phyloP scores from a whole-genome alignment of 2,888 invertebrate genomes.

The Dynastes tityus region DNA sequence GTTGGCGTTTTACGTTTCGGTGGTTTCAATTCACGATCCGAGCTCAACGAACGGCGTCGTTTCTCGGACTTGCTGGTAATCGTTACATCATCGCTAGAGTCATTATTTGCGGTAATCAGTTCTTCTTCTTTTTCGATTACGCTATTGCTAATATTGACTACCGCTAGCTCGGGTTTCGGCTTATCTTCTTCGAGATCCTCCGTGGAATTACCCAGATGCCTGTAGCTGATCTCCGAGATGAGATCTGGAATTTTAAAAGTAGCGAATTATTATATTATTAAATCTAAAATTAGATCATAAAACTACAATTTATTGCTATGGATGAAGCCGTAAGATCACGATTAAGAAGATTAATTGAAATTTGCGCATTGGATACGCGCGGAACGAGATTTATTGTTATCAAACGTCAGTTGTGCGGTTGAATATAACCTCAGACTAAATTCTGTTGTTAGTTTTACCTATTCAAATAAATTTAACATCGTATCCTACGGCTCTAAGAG shows the following conservation, averaged over 20 bases:
- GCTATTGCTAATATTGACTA: slow-evolving; percentile 68
- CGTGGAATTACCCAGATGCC: background rate
- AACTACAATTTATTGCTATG: too few species aligned
- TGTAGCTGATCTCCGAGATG: slow-evolving; percentile 24
- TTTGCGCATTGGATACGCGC: too few species aligned
- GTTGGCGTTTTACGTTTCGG: slow-evolving; percentile 63
- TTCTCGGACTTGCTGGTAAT: slow-evolving; percentile 61
- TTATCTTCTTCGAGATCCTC: background rate
- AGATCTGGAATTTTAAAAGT: background rate
- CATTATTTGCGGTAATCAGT: slow-evolving; percentile 68
- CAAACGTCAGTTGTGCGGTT: too few species aligned
- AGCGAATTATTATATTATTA: too few species aligned
- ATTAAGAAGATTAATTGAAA: too few species aligned
- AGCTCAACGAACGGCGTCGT: slow-evolving; percentile 63
- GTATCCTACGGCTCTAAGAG: too few species aligned
- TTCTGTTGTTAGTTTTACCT: too few species aligned
- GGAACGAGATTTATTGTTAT: too few species aligned
- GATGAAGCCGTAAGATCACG: too few species aligned
- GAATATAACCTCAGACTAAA: too few species aligned
- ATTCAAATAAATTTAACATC: too few species aligned
- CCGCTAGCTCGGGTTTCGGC: slow-evolving; percentile 54
- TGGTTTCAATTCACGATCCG: slow-evolving; percentile 60
- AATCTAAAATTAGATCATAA: too few species aligned
- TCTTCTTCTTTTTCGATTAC: slow-evolving; percentile 67
- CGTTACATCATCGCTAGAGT: slow-evolving; percentile 53